phyloP scores from a whole-genome alignment of 2,113 vertebrate species.

The Gopherus evgoodei region DNA sequence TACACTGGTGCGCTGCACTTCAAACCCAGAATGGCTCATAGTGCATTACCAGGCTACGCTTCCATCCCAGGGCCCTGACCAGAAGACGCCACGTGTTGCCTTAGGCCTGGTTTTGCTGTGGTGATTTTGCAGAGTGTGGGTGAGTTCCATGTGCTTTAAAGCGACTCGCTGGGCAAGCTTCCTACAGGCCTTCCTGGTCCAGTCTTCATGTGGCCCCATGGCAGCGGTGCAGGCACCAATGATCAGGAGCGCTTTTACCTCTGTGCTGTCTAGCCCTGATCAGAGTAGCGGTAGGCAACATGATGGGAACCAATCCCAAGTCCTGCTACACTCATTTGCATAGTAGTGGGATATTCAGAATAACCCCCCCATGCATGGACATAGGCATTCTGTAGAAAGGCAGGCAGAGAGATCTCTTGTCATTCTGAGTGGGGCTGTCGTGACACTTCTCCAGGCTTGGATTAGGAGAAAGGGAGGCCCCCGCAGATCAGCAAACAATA shows the following conservation, averaged over 20 bases:
- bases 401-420: background rate
- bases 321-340: background rate
- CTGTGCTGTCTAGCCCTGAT: background rate
- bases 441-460: background rate
- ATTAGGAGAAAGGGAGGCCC: background rate
- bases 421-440: background rate
- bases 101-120: background rate
- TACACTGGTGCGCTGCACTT: background rate
- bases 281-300: background rate
- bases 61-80: background rate
- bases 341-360: background rate
- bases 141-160: background rate
- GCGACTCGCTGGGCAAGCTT: background rate
- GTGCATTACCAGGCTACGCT: background rate
- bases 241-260: background rate
- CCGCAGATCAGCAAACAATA: background rate
- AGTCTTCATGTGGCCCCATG: background rate
- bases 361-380: background rate
- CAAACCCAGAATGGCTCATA: background rate
- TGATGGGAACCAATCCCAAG: background rate
- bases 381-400: background rate
- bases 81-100: no score
- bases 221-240: background rate
- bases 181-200: background rate
- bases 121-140: no score